A percentile compares a stretch with the other conserved stretches of the same genome.
Conservation (phyloP, 1,140 invertebrate genomes). For the Lanistes nyassanus region DNA sequence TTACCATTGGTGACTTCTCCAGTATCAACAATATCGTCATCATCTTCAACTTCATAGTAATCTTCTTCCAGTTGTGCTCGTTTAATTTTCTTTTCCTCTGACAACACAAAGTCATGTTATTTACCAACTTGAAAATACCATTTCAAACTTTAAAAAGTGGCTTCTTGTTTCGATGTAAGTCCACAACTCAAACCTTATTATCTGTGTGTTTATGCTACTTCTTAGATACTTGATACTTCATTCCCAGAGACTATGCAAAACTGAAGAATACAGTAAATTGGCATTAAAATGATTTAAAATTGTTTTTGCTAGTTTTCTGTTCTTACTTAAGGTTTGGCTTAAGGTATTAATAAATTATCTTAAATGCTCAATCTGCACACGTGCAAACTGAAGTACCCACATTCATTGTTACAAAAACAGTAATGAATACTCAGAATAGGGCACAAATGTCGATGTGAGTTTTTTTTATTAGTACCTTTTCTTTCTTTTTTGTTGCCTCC, state of each 20-base stretch:
- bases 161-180: background rate
- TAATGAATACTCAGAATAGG: too few relatives aligned
- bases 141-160: background rate
- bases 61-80: constrained; percentile 23
- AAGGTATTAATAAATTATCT: too few relatives aligned
- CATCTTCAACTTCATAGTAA: constrained; percentile 34
- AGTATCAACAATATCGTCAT: constrained; percentile 25
- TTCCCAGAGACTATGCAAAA: background rate
- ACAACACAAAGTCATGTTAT: background rate
- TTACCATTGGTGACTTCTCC: constrained; percentile 26
- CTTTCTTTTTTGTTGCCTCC: constrained; percentile 21
- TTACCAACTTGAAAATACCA: background rate
- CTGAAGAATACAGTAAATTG: background rate
- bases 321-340: too few relatives aligned
- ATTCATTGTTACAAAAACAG: too few relatives aligned
- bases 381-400: too few relatives aligned
- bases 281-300: too few relatives aligned
- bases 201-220: background rate
- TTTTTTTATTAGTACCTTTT: background rate
- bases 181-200: background rate
- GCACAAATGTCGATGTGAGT: background rate
- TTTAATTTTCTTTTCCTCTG: constrained; percentile 34
- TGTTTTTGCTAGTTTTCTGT: too few relatives aligned
- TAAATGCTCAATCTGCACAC: too few relatives aligned
- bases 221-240: background rate